These are phyloP conservation scores for Mustela lutreola DNA, from an alignment of 2,113 vertebrate genomes.

Conservation along the genomic window DNA sequence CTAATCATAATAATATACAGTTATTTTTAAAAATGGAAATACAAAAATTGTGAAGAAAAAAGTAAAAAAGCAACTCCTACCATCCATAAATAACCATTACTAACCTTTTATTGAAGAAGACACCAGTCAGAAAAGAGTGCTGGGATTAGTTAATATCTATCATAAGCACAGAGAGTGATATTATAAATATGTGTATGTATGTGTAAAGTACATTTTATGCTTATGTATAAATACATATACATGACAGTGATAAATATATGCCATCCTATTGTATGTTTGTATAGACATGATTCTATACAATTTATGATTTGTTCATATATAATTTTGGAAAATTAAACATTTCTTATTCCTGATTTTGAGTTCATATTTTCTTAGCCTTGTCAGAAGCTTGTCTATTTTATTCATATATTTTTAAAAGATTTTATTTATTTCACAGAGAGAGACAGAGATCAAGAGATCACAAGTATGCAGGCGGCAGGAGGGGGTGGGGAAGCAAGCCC, in stretches of 20 bases:
- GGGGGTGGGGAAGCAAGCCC: too few relatives aligned
- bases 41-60: constrained; percentile 26
- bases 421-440: neutral
- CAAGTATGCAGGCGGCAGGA: too few relatives aligned
- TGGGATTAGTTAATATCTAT: neutral
- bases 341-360: neutral
- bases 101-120: neutral
- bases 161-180: neutral
- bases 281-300: constrained; percentile 14
- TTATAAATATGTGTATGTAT: neutral
- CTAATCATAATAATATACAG: neutral
- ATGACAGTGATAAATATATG: neutral
- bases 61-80: neutral
- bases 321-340: neutral
- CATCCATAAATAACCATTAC: constrained; percentile 8
- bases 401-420: too few relatives aligned
- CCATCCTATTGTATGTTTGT: neutral
- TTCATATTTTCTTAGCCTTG: neutral
- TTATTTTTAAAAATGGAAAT: neutral
- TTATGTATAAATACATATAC: neutral
- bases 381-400: neutral
- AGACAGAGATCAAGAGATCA: too few relatives aligned
- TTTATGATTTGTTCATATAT: neutral
- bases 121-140: neutral
- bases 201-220: neutral